Base-by-base conservation (phyloP, 1,140 invertebrate genomes). In the Aleiodes sp. region DNA sequence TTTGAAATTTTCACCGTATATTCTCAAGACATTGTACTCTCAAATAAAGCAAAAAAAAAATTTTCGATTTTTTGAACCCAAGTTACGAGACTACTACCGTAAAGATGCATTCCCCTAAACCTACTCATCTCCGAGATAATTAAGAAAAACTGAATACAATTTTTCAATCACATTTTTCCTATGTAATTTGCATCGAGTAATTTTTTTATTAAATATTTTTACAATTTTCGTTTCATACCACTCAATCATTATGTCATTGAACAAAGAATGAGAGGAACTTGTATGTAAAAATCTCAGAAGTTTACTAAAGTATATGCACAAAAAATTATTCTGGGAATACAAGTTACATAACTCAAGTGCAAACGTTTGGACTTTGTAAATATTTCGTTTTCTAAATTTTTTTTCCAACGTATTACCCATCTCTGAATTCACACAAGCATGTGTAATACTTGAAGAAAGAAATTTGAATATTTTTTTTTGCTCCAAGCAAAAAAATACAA, bases 311-410 rank as follows among this genome's bases (percentile, higher is more conserved):
- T 10, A 16, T 1, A 43, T 16, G 26, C n/a, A 21, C 26, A 52
- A 9, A n/a, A 19, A n/a, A 46, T 52, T 24, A 33, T 70, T 70
- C 68, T 33, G 2, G 26, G 68, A 70, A 70, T 35, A 4, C 6
- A 26, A 46, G 56, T 70, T 70, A 26, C 68, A 70, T 70, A 70
- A 70, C 28, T 70, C 52, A 31, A 26, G 16, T 57, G 33, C 31
- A 65, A 70, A 70, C 39, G 46, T 70, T 70, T 64, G 33, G n/a
- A 26, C 35, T 43, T 41, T 28, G 52, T 39, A 70, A 70, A 70
- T 65, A 70, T 21, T 65, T 52, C 41, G 33, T 10, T 65, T 12
- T 65, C 28, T 29, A 41, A 4, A 12, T n/a, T 52, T 52, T 52
- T 52, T 24, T 65, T 65, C 21, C 2, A n/a, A 28, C 19, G 31